Evolutionary conservation across 2,797 vertebrate species (phyloP), one percentile per base, ranked within the genome.

Genomic region (Melanotaenia boesemani): DNA sequence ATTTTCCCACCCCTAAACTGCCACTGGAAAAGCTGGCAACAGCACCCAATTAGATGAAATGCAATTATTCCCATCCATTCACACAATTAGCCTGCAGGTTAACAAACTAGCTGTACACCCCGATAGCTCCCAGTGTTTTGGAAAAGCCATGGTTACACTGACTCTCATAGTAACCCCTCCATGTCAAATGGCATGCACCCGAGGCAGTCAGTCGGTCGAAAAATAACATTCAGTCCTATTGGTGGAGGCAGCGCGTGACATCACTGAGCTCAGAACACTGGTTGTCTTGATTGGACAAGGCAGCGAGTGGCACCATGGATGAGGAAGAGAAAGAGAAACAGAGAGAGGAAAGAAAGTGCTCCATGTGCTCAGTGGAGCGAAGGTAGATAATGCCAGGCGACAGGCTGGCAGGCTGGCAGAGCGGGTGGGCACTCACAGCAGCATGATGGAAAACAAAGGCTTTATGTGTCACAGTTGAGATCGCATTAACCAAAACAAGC

Each of bases 31-130:
- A 89, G 84, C 87, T 91, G 90, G 91, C 91, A 91, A 88, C 84
- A 79, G 80, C 83, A 79, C 67, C 85, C 85, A 92, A 91, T 93
- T 92, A 91, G 86, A 82, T 86, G 82, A 87, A 92, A 93, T 89
- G 81, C 89, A 91, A 93, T 93, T 92, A 92, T 92, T 92, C 88
- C 75, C 85, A 92, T 89, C 88, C 86, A 86, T 93, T 93, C 91
- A 87, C 80, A 87, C 87, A 85, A 91, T 93, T 90, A 92, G 90
- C 87, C 89, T 16, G 65, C 79, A 80, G 91, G 89, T 90, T 91
- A 91, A 93, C 89, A 90, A 81, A 86, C 76, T 81, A 84, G 84
- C 83, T 61, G 54, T 18, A 66, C 79, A 67, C 82, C 58, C 59
- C 46, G 69, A 76, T 87, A 85, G 82, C 85, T 77, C 57, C 57